Evolutionary conservation across 2,888 invertebrate genomes (phyloP), one percentile per base, ranked within the genome.

Genomic region (Agrotis puta): DNA sequence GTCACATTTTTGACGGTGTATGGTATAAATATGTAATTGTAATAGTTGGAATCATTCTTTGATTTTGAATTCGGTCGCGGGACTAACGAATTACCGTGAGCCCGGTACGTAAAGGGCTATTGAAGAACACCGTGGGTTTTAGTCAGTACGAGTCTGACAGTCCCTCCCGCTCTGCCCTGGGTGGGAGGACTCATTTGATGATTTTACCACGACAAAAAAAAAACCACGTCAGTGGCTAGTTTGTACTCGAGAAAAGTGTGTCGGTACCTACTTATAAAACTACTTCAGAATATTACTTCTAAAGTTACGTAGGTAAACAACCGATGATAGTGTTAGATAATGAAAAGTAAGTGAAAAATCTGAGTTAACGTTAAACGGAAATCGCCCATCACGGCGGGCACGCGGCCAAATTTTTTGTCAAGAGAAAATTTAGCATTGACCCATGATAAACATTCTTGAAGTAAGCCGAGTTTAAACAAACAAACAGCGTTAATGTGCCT

Each of bases 301-400:
- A 33, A 56, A 56, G 43, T 33, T 14, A 75, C n/a, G 1, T 33
- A 75, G 16, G 0, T 45, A 50, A 66, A 72, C 5, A 45, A 13
- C 22, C 16, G 27, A 72, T 16, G n/a, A 48, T 20, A 64, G 39
- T 16, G 22, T 48, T 39, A 48, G 27, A 64, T 56, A 75, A 33
- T 65, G 66, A 56, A 65, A 75, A 65, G 22, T 50, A 74, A 79
- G 64, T 75, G 64, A 74, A 80, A 70, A 73, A 64, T 64, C 27
- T 54, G 16, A 54, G 48, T 59, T 27, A 63, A 3, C 16, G 33
- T 58, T 61, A 11, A 45, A 22, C 50, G 27, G 63, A 72, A 50
- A 67, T 68, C 48, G 33, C 72, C 33, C 56, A 67, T 67, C 72
- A 45, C 4, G 33, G 50, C 56, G 56, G 77, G 72, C 72, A 67